Evolutionary conservation across 2,888 invertebrate species (phyloP), one percentile per base, ranked within the genome.

Genomic region (Aleiodes alternator): DNA sequence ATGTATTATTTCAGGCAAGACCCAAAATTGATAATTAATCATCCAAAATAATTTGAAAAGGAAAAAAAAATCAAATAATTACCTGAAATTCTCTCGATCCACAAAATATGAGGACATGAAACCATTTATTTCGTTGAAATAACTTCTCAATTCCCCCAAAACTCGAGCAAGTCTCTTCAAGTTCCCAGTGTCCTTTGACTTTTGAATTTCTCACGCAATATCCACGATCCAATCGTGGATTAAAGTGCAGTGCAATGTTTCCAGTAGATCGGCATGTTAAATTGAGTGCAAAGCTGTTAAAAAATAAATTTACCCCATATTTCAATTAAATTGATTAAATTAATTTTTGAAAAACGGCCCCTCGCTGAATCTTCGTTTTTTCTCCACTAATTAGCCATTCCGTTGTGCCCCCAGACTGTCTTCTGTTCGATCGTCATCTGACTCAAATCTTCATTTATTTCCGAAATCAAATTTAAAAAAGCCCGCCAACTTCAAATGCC

Each of bases 241-340:
- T 96, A 84, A 97, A 93, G 87, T 96, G 96, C 50, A 96, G 91
- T 0, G 94, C 95, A 14, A 96, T 92, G 83, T 94, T 94, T 29
- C 85, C 85, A 12, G 82, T 38, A 5, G 79, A 55, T 72, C 84
- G 87, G 80, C 91, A 91, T 50, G 91, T 90, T 79, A 94, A 90
- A 87, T 94, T 94, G 76, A 94, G 87, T 9, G 93, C 90, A 87
- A 94, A 94, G 90, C 94, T 94, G 80, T 29, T 3, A 43, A 6
- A 38, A 87, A 86, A 73, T 53, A 73, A 61, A 34, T 48, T 72
- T 38, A 56, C 2, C 8, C 16, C 0, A 29, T 9, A 0, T 9
- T 57, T 38, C 11, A 53, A 53, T 23, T 29, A 23, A 38, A 34
- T n/a, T 16, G 9, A 64, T 16, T 7, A 43, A 64, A 43, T 61